Evolutionary conservation across 2,888 invertebrate species (phyloP), one percentile per base, ranked within the genome.

Genomic region (Calameuta filiformis): DNA sequence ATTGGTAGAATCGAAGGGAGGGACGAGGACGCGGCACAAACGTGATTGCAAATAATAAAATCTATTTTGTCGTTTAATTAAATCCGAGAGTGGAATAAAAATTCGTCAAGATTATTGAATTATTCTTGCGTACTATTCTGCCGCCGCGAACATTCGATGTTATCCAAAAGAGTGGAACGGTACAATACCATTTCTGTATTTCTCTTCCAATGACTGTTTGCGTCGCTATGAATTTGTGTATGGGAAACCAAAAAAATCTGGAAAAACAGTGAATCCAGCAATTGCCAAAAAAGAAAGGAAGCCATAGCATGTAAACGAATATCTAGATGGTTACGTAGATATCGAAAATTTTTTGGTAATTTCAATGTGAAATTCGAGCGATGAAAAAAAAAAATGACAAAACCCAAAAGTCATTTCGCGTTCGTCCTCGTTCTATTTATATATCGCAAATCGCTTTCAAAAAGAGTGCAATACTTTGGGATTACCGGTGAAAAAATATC

Each of bases 381-480:
- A 56, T 23, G 71, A 23, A 35, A 71, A 71, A 71, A 74, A 74
- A 73, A 68, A 76, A 76, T 69, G 69, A 79, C 81, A 76, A 74
- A 81, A 78, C 81, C 56, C 83, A 82, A 86, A 88, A 88, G 86
- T 88, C 87, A 88, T 88, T 88, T 88, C 85, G 83, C 79, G 81
- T 69, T 76, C 80, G 76, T 69, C 80, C 80, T 79, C 84, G 83
- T 84, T 88, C 89, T 89, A 88, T 90, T 89, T 89, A 89, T 90
- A 89, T 89, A 88, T 85, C 87, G 85, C 85, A 87, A 89, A 89
- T 89, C 87, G 87, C 87, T 89, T 89, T 88, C 86, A 85, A 89
- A 89, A 89, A 89, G 85, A 87, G 86, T 84, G 88, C 89, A 88
- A 90, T 90, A 89, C 88, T 88, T 87, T 81, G 85, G 89, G 89